Base-by-base conservation (phyloP, 64 coral and sea anemone species). In the Acropora tenuis region DNA sequence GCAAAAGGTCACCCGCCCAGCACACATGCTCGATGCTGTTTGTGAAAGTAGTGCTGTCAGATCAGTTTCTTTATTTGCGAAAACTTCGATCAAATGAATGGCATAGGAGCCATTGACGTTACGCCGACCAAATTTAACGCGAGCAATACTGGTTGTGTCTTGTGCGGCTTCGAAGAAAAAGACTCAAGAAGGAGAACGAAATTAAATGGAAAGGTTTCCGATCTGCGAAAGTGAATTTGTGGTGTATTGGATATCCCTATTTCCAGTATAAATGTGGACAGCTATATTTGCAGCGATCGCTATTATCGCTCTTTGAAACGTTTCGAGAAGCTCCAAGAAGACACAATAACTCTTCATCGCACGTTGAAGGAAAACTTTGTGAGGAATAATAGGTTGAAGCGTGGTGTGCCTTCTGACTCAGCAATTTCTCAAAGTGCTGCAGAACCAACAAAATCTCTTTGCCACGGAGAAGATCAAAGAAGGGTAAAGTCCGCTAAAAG, bases 191-290 rank as follows among this genome's bases (percentile, higher is more conserved):
- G 20, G 41, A 4, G 52, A 9, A 55, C 52, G 4, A 53, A 61
- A 57, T 53, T 81, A 52, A 53, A 81, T 81, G 79, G 79, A 81
- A 81, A 52, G 16, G 45, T 50, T 4, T 81, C 79, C 41, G 79
- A 81, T 52, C n/a, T 81, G 79, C 79, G 6, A 81, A 50, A 18
- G 7, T 15, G 79, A 41, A 81, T 81, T 81, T 81, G 8, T 50
- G 58, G 49, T 17, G 41, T 81, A 81, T 81, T 81, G 79, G 42
- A 81, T 10, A 41, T 81, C 58, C 47, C 79, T 61, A 47, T 59
- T 17, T 81, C 48, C 5, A 81, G 79, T 81, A 81, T 81, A 81
- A 61, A 49, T 53, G 79, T 50, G 45, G 47, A 81, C 49, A 57
- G 79, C 58, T 81, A 81, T 4, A 81, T 81, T 41, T 81, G 79